Evolutionary conservation across 2,113 vertebrate genomes (phyloP).

Genomic region (Pontoporia blainvillei): DNA sequence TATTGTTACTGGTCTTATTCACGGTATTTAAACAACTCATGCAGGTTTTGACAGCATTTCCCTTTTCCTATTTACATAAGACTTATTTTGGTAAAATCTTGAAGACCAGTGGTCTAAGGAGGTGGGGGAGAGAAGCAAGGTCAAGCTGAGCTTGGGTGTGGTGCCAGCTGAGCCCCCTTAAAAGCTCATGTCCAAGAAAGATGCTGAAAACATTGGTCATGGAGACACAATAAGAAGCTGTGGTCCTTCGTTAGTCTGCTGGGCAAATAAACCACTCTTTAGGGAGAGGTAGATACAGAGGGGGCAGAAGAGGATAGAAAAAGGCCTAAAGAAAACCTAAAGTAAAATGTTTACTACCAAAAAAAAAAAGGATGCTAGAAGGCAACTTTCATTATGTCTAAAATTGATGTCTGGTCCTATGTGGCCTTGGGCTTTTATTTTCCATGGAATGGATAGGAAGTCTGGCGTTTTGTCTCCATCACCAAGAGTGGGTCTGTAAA

Average conservation of each 20-base stretch:
- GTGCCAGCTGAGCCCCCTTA: background rate
- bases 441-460: conserved; percentile 64
- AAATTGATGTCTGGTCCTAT: conserved; percentile 51
- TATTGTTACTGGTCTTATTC: conserved; percentile 79
- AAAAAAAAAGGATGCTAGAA: background rate
- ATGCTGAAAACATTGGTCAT: background rate
- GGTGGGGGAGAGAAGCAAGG: background rate
- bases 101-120: background rate
- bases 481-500: conserved; percentile 16
- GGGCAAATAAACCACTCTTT: background rate
- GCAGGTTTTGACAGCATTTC: conserved; percentile 79
- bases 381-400: conserved; percentile 68
- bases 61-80: conserved; percentile 70
- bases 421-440: conserved; percentile 68
- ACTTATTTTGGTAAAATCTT: conserved; percentile 50
- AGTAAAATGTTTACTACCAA: background rate
- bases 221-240: background rate
- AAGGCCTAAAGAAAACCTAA: background rate
- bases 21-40: conserved; percentile 80
- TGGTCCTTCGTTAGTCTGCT: conserved; percentile 35
- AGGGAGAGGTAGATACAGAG: background rate
- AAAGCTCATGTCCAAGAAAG: background rate
- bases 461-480: conserved; percentile 44
- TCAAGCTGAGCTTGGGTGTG: background rate
- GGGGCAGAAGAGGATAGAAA: background rate